These are phyloP conservation scores for Ploceus nigricollis DNA, from an alignment of 2,113 vertebrate genomes.

Conservation along the genomic window DNA sequence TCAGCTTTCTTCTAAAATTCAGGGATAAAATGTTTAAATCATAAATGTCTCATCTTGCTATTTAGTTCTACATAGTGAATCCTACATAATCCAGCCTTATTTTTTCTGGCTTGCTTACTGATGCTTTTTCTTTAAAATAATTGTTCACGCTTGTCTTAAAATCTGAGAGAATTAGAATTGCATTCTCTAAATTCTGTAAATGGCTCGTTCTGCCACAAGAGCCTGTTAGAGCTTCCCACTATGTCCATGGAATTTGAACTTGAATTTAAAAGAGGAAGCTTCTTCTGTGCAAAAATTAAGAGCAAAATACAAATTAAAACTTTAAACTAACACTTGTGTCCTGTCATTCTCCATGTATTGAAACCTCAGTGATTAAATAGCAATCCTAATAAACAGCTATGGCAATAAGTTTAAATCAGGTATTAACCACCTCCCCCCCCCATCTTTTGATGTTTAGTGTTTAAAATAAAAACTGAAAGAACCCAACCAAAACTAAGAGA, in stretches of 20 bases:
- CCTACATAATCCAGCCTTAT: neutral
- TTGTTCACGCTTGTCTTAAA: neutral
- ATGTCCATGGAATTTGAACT: neutral
- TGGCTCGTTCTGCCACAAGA: neutral
- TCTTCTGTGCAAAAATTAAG: neutral
- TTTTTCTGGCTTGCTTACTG: neutral
- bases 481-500: neutral
- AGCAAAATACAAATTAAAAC: neutral
- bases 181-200: neutral
- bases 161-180: neutral
- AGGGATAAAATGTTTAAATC: neutral
- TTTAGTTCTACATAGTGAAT: neutral
- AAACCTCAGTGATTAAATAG: neutral
- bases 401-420: neutral
- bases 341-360: neutral
- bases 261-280: neutral
- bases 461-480: neutral
- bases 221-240: neutral
- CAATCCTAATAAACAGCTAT: neutral
- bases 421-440: fast-evolving
- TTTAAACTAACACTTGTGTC: neutral
- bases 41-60: neutral
- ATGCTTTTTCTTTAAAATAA: neutral
- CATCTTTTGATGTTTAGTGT: neutral
- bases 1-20: neutral